Percentiles rank a stretch among this genome's conserved stretches.
phyloP scores from a whole-genome alignment of 2,888 invertebrate species.

The Asteroscopus sphinx region DNA sequence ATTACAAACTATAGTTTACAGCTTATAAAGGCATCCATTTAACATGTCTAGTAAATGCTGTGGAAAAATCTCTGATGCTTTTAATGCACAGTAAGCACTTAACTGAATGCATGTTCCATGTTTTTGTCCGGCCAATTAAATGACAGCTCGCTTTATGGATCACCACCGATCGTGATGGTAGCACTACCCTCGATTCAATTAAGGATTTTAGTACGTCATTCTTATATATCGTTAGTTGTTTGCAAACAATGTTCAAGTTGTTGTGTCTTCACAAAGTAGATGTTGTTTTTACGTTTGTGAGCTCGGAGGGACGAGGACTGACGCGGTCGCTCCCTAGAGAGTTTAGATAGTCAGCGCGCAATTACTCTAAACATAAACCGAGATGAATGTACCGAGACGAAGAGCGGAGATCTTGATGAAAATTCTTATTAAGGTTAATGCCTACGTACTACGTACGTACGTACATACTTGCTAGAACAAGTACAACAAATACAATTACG shows the following conservation, averaged over 20 bases:
- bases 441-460: slow-evolving; percentile 15
- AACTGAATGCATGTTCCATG: neutral
- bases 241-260: slow-evolving; percentile 19
- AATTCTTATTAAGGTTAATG: slow-evolving; percentile 46
- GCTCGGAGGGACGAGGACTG: slow-evolving; percentile 26
- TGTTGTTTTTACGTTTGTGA: slow-evolving; percentile 38
- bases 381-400: slow-evolving; percentile 30
- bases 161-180: slow-evolving; percentile 1
- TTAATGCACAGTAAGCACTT: slow-evolving; percentile 3
- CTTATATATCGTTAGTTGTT: slow-evolving; percentile 1
- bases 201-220: slow-evolving; percentile 20
- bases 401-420: slow-evolving; percentile 35
- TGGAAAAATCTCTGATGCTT: slow-evolving; percentile 20
- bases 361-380: slow-evolving; percentile 51
- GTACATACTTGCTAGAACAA: slow-evolving; percentile 17
- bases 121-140: slow-evolving; percentile 23
- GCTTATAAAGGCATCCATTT: slow-evolving; percentile 9
- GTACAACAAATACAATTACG: slow-evolving; percentile 26
- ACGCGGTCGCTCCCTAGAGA: slow-evolving; percentile 28
- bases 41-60: neutral
- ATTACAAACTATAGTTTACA: slow-evolving; percentile 16
- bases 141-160: slow-evolving; percentile 14
- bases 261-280: slow-evolving; percentile 37
- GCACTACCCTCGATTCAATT: slow-evolving; percentile 16
- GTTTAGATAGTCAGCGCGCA: slow-evolving; percentile 44